Evolutionary conservation across 2,888 invertebrate genomes (phyloP).

Genomic region (Latheticus oryzae): DNA sequence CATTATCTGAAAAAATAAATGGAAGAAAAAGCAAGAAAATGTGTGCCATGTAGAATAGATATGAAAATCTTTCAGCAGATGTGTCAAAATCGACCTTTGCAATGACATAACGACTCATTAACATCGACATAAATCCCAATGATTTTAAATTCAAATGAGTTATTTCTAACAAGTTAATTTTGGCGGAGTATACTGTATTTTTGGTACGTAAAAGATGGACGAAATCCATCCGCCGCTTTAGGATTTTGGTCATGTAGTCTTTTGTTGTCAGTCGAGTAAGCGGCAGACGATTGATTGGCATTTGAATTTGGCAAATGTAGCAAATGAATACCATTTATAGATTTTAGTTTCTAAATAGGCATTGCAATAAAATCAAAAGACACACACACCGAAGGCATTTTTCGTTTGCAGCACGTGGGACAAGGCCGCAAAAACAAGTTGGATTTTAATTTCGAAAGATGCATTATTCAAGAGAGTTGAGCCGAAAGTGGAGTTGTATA

Average conservation of each 20-base stretch:
- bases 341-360: conserved; percentile 54
- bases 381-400: conserved; percentile 43
- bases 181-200: conserved; percentile 7
- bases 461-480: conserved; percentile 56
- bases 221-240: conserved; percentile 29
- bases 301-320: conserved; percentile 60
- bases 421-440: conserved; percentile 52
- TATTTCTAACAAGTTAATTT: conserved; percentile 12
- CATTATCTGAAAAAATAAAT: not conserved
- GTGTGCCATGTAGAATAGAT: conserved; percentile 56
- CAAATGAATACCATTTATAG: conserved; percentile 59
- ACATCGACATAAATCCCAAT: conserved; percentile 16
- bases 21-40: no score
- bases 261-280: conserved; percentile 40
- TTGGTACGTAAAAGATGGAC: conserved; percentile 9
- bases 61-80: conserved; percentile 1
- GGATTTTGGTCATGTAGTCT: conserved; percentile 46
- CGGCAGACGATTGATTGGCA: conserved; percentile 53
- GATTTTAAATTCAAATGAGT: conserved; percentile 23
- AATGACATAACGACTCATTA: conserved; percentile 13
- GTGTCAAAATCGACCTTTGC: conserved; percentile 21
- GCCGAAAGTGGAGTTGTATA: conserved; percentile 49
- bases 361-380: conserved; percentile 50
- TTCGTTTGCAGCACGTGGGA: conserved; percentile 40
- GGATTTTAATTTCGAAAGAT: conserved; percentile 56